These are phyloP conservation scores for Phytoseiulus persimilis DNA, from an alignment of 2,888 invertebrate species.

Conservation along the genomic window DNA sequence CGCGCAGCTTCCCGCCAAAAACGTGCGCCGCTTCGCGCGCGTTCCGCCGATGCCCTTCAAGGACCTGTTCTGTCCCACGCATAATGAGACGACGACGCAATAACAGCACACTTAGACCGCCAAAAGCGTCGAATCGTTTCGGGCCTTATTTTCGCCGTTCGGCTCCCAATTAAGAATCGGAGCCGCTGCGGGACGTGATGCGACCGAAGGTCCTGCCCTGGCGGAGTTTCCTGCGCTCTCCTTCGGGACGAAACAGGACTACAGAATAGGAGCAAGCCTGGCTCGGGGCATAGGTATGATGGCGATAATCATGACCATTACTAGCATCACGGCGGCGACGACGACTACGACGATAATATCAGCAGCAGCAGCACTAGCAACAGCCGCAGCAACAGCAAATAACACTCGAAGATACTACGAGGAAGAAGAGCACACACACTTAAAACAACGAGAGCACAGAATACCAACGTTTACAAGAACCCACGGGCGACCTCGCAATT, in stretches of 20 bases:
- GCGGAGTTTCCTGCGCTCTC: too few relatives aligned
- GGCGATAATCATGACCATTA: not conserved
- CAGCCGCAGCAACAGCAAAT: not conserved
- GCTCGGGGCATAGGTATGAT: not conserved
- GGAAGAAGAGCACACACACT: not conserved
- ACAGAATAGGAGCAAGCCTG: not conserved
- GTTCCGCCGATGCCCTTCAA: not conserved
- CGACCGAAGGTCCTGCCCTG: too few relatives aligned
- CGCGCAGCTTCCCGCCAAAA: constrained; percentile 9
- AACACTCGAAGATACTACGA: not conserved
- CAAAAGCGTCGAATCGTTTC: not conserved
- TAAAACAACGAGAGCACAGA: not conserved
- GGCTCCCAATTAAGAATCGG: not conserved
- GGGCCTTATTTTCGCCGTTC: not conserved
- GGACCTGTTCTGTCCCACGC: constrained; percentile 34
- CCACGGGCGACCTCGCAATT: not conserved
- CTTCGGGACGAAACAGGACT: not conserved
- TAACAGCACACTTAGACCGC: constrained; percentile 5
- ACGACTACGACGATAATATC: not conserved
- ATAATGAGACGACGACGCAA: constrained; percentile 17
- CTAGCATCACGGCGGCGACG: not conserved
- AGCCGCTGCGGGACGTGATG: not conserved
- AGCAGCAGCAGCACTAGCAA: not conserved
- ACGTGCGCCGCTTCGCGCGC: not conserved
- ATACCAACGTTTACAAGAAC: not conserved